phyloP scores from a whole-genome alignment of 1,140 invertebrate genomes.

The Pachypeltis micranthus region DNA sequence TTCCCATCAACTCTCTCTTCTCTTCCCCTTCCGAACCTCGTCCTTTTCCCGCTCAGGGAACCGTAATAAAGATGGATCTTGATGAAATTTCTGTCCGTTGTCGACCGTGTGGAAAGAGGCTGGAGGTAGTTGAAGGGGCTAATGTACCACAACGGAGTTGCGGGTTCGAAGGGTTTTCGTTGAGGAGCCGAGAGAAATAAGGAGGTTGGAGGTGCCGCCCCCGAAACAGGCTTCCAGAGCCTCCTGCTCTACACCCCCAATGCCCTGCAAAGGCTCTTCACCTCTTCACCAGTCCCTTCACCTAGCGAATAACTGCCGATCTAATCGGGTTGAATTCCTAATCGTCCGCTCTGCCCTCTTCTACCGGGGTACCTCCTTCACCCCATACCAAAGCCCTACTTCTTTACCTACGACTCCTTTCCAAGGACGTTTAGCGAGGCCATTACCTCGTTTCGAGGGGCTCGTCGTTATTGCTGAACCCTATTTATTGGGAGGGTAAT shows the following conservation, averaged over 20 bases:
- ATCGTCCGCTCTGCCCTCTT: neutral
- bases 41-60: neutral
- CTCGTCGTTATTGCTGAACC: slow-evolving; percentile 3
- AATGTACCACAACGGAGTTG: neutral
- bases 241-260: no score
- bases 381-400: no score
- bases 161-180: no score
- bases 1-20: no score
- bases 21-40: neutral
- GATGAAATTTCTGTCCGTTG: slow-evolving; percentile 1
- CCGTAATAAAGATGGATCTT: slow-evolving; percentile 9
- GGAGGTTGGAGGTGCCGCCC: no score
- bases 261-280: no score
- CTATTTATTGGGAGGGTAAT: slow-evolving; percentile 3
- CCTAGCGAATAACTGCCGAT: neutral
- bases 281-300: neutral
- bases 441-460: neutral
- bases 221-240: no score
- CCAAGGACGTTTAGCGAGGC: slow-evolving; percentile 3
- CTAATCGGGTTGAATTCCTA: slow-evolving; percentile 4
- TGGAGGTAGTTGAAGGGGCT: neutral
- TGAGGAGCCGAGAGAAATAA: no score
- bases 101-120: neutral
- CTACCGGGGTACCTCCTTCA: neutral
- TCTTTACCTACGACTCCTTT: no score